phyloP scores from a whole-genome alignment of 1,140 invertebrate genomes.

The Drosophila cardini region DNA sequence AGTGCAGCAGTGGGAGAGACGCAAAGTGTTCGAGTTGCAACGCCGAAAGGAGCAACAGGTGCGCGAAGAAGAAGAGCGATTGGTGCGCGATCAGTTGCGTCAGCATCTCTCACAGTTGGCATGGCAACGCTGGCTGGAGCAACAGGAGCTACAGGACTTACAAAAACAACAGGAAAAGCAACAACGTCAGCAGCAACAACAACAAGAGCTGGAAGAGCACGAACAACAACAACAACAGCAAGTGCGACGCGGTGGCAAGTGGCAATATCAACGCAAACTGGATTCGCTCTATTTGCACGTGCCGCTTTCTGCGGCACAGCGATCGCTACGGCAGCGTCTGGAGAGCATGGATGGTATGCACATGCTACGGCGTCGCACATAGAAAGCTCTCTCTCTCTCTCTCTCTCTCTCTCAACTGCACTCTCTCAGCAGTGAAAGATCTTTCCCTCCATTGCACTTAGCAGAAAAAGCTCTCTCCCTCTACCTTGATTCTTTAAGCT shows the following conservation, averaged over 20 bases:
- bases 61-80: conserved; percentile 1
- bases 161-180: background rate
- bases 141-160: background rate
- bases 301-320: conserved; percentile 42
- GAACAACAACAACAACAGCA: background rate
- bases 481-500: background rate
- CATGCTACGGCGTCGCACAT: conserved; percentile 13
- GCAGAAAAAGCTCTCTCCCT: background rate
- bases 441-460: background rate
- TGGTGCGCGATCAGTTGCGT: conserved; percentile 17
- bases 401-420: background rate
- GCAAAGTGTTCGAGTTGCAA: conserved; percentile 21
- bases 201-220: too few species aligned
- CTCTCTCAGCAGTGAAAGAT: background rate
- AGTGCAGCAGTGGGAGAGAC: conserved; percentile 18
- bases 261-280: background rate
- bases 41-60: conserved; percentile 7
- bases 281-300: conserved; percentile 6
- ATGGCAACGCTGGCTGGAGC: conserved; percentile 46
- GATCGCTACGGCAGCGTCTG: conserved; percentile 19
- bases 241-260: background rate
- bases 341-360: background rate
- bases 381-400: background rate
- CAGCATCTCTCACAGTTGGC: conserved; percentile 25
- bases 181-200: background rate